Conservation (phyloP, 1,140 invertebrate genomes). For the Brachionus paranguensis region DNA sequence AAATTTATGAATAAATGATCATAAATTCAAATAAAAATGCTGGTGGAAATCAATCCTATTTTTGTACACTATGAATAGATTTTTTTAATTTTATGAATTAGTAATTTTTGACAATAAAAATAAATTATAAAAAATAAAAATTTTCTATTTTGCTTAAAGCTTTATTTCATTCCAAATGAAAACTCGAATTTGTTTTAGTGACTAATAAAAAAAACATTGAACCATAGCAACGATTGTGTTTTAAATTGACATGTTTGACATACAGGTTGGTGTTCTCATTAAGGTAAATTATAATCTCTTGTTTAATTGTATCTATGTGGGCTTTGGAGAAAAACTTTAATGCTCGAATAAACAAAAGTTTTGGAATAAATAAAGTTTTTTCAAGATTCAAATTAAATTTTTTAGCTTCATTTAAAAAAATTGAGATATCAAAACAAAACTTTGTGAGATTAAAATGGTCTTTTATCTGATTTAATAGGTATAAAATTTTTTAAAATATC, state of each 20-base stretch:
- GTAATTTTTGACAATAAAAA: not conserved
- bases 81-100: not conserved
- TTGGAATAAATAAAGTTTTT: not conserved
- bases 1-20: not conserved
- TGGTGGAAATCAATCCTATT: not conserved
- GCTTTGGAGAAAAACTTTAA: not conserved
- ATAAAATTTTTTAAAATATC: not conserved
- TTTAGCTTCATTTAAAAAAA: not conserved
- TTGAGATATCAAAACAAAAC: not conserved
- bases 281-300: not conserved
- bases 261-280: not conserved
- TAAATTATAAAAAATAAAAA: not conserved
- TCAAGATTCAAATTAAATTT: not conserved
- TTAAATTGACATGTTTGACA: not conserved
- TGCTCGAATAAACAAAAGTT: not conserved
- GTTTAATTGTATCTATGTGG: not conserved
- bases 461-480: not conserved
- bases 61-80: not conserved
- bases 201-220: not conserved
- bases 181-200: not conserved
- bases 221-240: not conserved
- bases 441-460: too few relatives aligned
- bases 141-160: not conserved
- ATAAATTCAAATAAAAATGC: not conserved
- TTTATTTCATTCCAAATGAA: not conserved